Evolutionary conservation across 2,797 vertebrate species (phyloP), one percentile per base, ranked within the genome.

Genomic region (Chaunax sp.): DNA sequence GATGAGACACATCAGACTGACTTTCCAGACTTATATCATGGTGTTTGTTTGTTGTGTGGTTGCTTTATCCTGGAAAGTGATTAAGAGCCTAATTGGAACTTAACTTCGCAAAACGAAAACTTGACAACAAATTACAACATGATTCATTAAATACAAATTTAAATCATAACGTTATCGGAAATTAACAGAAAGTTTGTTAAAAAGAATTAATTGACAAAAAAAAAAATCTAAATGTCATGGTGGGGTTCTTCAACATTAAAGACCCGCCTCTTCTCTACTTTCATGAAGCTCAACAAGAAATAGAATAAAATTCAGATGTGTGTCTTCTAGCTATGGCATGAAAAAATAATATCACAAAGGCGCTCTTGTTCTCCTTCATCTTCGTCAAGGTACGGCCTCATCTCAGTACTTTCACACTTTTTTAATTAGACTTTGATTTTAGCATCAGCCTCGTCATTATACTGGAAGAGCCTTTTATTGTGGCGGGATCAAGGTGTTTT

Each of bases 401-500:
- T 83, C 63, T 7, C 2, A 19, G 41, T 18, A 45, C 33, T 59
- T 68, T 71, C 53, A 66, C 37, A 69, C 61, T 65, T 73, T 69
- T 58, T 60, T 30, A 67, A 82, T 64, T 73, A 62, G 43, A 41
- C 54, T 69, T 68, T 66, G 49, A 51, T 59, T 64, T 77, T 58
- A 33, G 66, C 12, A 2, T 78, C 53, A 0, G 6, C 50, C 60
- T 78, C 25, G 35, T 77, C 71, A 78, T 82, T 82, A 87, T 30
- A 40, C n/a, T 41, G 47, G 55, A 80, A 54, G 55, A 72, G 59
- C 37, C 46, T 79, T 35, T 88, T 78, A 84, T 77, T 77, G 61
- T 71, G 54, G 62, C 37, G 62, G 49, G 79, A 82, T 82, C 68
- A 72, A 77, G 71, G 73, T 78, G 75, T 83, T 85, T 86, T 64